A percentile compares a stretch with the other conserved stretches of the same genome.
These are phyloP conservation scores for Laspeyria flexula DNA, from an alignment of 2,888 invertebrate species.

Conservation along the genomic window DNA sequence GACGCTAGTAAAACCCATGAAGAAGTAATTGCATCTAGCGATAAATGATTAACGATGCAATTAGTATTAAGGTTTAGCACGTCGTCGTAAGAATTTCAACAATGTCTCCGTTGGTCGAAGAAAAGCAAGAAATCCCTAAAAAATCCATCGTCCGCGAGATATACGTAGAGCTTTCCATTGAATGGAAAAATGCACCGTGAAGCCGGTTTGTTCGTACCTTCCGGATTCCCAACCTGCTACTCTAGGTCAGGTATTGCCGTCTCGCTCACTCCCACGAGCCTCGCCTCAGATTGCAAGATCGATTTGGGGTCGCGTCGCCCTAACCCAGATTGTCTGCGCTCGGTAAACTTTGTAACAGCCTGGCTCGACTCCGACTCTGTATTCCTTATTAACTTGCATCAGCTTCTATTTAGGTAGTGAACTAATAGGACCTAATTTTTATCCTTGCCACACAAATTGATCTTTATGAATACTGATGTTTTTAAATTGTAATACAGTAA, in stretches of 20 bases:
- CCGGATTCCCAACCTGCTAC: constrained; percentile 85
- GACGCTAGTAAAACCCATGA: constrained; percentile 8
- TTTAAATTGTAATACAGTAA: no score
- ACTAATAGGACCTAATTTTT: neutral
- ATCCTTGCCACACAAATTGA: no score
- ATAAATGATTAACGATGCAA: constrained; percentile 12
- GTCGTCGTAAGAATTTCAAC: neutral
- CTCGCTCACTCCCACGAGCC: constrained; percentile 66
- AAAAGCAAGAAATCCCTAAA: constrained; percentile 58
- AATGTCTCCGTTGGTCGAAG: constrained; percentile 2
- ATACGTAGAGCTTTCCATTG: constrained; percentile 82
- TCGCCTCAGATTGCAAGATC: constrained; percentile 68
- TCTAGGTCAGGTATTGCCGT: constrained; percentile 76
- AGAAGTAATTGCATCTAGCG: constrained; percentile 1
- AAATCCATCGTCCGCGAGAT: constrained; percentile 60
- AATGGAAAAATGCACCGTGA: constrained; percentile 82
- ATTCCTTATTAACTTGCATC: constrained; percentile 29
- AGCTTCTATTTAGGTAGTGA: constrained; percentile 19
- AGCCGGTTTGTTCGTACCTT: constrained; percentile 83
- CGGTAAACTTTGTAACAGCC: constrained; percentile 68
- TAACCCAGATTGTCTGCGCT: constrained; percentile 80
- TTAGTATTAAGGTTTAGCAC: neutral
- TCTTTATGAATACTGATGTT: no score
- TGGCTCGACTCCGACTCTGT: constrained; percentile 32
- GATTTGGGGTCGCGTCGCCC: constrained; percentile 84